Evolutionary conservation across 2,888 invertebrate species (phyloP), one percentile per base, ranked within the genome.

Genomic region (Pristionchus arcanus): DNA sequence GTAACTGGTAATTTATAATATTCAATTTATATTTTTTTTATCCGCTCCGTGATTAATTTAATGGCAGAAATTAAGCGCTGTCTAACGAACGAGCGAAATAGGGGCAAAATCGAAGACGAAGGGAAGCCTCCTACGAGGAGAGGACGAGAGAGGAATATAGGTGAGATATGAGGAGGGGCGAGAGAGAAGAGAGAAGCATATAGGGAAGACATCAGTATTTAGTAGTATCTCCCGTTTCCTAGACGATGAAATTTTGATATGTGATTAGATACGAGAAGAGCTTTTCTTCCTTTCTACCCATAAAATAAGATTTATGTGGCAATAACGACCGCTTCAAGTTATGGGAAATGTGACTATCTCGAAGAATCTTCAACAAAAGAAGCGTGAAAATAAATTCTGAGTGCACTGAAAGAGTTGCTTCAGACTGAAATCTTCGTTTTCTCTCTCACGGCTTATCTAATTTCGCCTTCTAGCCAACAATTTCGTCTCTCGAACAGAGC

Each of bases 21-120:
- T 49, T 49, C 42, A 49, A 13, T 49, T 49, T 9, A 49, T 7
- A 49, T 68, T 68, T 31, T 31, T 4, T 15, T 28, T 2, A 21
- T 37, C 4, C 13, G 16, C 16, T 28, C 21, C 9, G 49, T 9
- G 16, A 31, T 59, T 16, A 15, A 13, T 49, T 83, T 31, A 31
- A 31, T 15, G 15, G 71, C 15, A 49, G 28, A 53, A 59, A 84
- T 59, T 13, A 34, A 55, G 55, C 34, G 84, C 59, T 53, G 31
- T 28, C 42, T 49, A 49, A 49, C 42, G 42, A 31, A 55, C n/a
- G 55, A 31, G 84, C 31, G 84, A 77, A 34, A 42, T 13, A 42
- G 49, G n/a, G 77, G n/a, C 77, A 77, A 77, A 77, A 77, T 77
- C 77, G 77, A 77, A 77, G 77, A n/a, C 21, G 77, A 77, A 49